Base-by-base conservation (phyloP, 2,113 vertebrate species). In the Eupsittula cactorum region DNA sequence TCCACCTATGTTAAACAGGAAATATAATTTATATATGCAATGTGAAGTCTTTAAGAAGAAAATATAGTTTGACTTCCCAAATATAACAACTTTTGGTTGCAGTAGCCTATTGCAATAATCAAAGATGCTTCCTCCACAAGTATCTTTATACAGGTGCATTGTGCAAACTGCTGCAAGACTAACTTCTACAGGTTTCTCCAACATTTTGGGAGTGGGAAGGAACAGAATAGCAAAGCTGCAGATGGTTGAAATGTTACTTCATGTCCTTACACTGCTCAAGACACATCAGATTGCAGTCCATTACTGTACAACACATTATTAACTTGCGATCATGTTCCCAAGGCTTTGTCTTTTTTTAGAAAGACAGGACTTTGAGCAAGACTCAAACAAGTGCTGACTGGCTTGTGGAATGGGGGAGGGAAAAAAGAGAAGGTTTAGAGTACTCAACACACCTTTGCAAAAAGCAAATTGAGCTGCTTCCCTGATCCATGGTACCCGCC, bases 401-500 rank as follows among this genome's bases (percentile, higher is more conserved):
- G 19, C 41, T 33, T 9, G 28, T 33, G 62, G 23, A 84, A 12
- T 2, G 33, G 21, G 6, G 12, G 31, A 80, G 9, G 53, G 4
- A 86, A 70, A 88, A 90, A 20, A 42, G 6, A 11, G 13, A 76
- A 60, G 24, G 33, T 87, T 89, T n/a, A n/a, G 24, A 93, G 71
- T 79, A 95, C 37, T 77, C 46, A 81, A 96, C 85, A 73, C 10
- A 99, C 99, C 99, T 99, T 99, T 97, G 99, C 99, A 98, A 99
- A 99, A 95, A 99, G 99, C 94, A 99, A 98, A 98, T 99, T 99
- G 97, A 99, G 99, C 96, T 99, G 99, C 97, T 99, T 99, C 93
- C 99, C 99, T 89, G 99, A 99, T 98, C 99, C 99, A n/a, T 99
- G 99, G 98, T 99, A 99, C 87, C 99, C 99, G 9, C 99, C 99